phyloP scores from a whole-genome alignment of 2,797 vertebrate species.

The Australoheros facetus region DNA sequence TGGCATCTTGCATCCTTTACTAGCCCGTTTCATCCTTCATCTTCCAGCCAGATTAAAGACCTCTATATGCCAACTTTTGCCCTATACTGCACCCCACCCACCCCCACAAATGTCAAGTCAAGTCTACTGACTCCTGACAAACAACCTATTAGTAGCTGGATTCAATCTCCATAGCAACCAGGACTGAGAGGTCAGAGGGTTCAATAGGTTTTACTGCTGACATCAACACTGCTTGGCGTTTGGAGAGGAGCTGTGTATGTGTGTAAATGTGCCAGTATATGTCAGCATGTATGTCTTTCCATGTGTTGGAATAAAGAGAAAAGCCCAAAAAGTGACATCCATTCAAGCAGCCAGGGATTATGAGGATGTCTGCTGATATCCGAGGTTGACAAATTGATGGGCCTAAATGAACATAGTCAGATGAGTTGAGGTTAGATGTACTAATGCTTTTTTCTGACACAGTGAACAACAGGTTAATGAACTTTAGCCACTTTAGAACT shows the following conservation, averaged over 20 bases:
- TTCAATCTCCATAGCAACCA: conserved; percentile 52
- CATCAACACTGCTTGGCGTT: conserved; percentile 48
- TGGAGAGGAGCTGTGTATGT: conserved; percentile 13
- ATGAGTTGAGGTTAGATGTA: neutral
- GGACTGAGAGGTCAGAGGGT: conserved; percentile 60
- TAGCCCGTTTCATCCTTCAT: conserved; percentile 11
- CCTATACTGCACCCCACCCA: neutral
- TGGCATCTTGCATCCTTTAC: conserved; percentile 6
- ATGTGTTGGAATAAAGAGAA: conserved; percentile 9
- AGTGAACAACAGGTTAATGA: conserved; percentile 32
- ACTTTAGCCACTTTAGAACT: conserved; percentile 12
- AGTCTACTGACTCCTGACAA: conserved; percentile 60
- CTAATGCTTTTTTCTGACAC: neutral
- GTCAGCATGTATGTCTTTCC: neutral
- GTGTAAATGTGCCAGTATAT: conserved; percentile 23
- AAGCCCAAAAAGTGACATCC: neutral
- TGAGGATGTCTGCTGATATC: neutral
- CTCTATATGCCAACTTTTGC: conserved; percentile 15
- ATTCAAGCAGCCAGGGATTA: neutral
- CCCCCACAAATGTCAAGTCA: conserved; percentile 57
- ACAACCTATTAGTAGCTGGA: conserved; percentile 49
- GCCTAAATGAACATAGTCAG: neutral
- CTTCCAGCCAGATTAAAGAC: conserved; percentile 5
- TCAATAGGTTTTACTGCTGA: conserved; percentile 55
- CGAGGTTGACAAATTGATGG: neutral